These are phyloP conservation scores for Pangasius macronema DNA, from an alignment of 2,797 vertebrate species.

Conservation along the genomic window DNA sequence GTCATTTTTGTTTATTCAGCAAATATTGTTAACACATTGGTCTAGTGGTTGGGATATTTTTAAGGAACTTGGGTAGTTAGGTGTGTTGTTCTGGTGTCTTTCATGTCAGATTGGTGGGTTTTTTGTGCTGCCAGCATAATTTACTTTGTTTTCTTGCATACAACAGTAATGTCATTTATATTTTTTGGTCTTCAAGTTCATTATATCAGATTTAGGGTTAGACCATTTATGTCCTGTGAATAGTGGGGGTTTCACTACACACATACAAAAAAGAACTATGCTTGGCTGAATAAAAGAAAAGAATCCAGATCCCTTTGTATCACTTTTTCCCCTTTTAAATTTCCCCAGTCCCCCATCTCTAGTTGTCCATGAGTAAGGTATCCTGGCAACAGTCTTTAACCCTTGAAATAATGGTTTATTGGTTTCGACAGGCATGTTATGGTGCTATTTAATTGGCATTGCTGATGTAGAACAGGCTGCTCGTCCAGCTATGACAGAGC, in stretches of 20 bases:
- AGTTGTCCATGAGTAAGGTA: slow-evolving; percentile 53
- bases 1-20: neutral
- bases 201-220: slow-evolving; percentile 12
- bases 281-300: slow-evolving; percentile 19
- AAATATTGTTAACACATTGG: neutral
- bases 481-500: slow-evolving; percentile 41
- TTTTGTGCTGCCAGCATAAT: neutral
- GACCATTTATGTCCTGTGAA: neutral
- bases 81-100: neutral
- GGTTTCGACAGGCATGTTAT: slow-evolving; percentile 55
- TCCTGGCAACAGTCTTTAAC: slow-evolving; percentile 60
- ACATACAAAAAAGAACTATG: neutral
- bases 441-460: slow-evolving; percentile 71
- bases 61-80: slow-evolving; percentile 24
- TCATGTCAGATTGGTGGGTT: neutral
- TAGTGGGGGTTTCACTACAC: neutral
- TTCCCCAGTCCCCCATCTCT: slow-evolving; percentile 8
- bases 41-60: neutral
- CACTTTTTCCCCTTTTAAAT: slow-evolving; percentile 42
- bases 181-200: neutral
- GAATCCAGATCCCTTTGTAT: slow-evolving; percentile 34
- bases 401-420: slow-evolving; percentile 54
- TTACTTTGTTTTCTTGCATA: slow-evolving; percentile 18
- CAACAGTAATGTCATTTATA: neutral
- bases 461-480: slow-evolving; percentile 58